Conservation (phyloP, 1,140 invertebrate genomes). For the Stegodyphus mimosarum region DNA sequence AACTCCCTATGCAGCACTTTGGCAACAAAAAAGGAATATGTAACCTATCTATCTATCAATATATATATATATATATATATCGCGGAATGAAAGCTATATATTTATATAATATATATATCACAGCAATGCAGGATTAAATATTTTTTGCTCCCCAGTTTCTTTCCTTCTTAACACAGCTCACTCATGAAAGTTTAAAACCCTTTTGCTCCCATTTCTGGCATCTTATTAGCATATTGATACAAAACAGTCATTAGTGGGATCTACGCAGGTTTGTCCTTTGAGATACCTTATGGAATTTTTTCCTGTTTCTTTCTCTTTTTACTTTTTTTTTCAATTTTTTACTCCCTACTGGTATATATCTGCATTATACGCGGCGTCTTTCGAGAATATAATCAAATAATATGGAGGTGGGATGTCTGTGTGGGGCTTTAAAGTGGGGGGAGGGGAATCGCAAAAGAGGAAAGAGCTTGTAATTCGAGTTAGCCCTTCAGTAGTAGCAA, state of each 20-base stretch:
- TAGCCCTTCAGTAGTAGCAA: constrained; percentile 7
- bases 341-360: not conserved
- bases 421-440: not conserved
- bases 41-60: constrained; percentile 11
- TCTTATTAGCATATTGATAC: constrained; percentile 55
- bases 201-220: constrained; percentile 12
- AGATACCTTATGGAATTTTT: not conserved
- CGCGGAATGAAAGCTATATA: too few relatives aligned
- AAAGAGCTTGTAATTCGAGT: constrained; percentile 25
- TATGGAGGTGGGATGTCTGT: not conserved
- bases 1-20: not conserved
- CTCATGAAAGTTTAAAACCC: constrained; percentile 50
- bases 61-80: constrained; percentile 17
- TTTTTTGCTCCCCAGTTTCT: constrained; percentile 26
- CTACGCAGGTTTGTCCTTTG: constrained; percentile 7
- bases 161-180: constrained; percentile 35
- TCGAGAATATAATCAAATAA: constrained; percentile 48
- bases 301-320: not conserved
- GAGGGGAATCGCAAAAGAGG: not conserved
- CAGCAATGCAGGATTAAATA: not conserved
- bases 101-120: too few relatives aligned
- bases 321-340: not conserved
- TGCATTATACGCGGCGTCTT: constrained; percentile 8
- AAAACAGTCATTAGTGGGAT: constrained; percentile 32
- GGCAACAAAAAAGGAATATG: not conserved